Base-by-base conservation (phyloP, 2,797 vertebrate genomes). In the Danio albolineatus region DNA sequence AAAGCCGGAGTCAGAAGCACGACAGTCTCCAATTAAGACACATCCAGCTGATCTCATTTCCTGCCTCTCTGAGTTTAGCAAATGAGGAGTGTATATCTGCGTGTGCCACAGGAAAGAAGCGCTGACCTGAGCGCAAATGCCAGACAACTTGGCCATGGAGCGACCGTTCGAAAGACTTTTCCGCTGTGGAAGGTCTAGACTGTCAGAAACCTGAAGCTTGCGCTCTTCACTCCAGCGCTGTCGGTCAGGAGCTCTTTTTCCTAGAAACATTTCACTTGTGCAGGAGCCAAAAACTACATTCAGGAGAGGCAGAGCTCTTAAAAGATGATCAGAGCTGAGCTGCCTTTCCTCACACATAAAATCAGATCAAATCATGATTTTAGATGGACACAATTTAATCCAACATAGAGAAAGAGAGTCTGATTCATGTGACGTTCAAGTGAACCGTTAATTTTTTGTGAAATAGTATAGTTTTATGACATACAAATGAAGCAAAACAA, bases 41-140 rank as follows among this genome's bases (percentile, higher is more conserved):
- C 90, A 79, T 87, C 84, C 85, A 82, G 84, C 84, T 85, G 85
- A 72, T 73, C 56, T 73, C 69, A 75, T 71, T 79, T 82, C 79
- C 83, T 83, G 62, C 65, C 71, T 57, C 49, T 44, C 17, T 12
- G 10, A 28, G 60, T 61, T 64, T 67, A 19, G 51, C 44, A 56
- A 54, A 54, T 21, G 21, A 56, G 17, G 14, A 28, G 6, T 10
- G 19, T 2, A 17, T 39, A 48, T 10, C 10, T 19, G n/a, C 0
- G 28, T 28, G 28, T 44, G 28, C n/a, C n/a, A 7, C 44, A 16
- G 49, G 43, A 21, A 43, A 28, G 48, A 43, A 59, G 75, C 2
- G 51, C 6, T 53, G 64, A 61, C 44, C 54, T 17, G 59, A 79
- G 44, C 36, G 66, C 36, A 49, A 74, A 51, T 4, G 38, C 17